Conservation (phyloP, 2,797 vertebrate genomes). For the Sebastiscus albofasciatus region DNA sequence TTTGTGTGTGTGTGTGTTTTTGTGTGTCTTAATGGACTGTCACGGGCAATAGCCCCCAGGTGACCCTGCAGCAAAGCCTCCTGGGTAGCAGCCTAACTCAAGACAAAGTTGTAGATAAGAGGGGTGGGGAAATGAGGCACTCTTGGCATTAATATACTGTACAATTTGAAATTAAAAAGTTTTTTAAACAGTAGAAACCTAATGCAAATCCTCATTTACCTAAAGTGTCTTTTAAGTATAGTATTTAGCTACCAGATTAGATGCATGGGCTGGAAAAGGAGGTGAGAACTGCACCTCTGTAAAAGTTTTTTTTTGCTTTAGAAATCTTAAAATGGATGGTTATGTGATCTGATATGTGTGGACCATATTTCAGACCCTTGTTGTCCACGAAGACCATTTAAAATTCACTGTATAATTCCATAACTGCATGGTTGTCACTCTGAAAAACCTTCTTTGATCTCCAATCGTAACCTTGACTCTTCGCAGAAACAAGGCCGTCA, state of each 20-base stretch:
- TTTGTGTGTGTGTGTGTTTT: conserved; percentile 40
- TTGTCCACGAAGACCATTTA: conserved; percentile 4
- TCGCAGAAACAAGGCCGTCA: conserved; percentile 26
- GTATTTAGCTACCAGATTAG: not conserved
- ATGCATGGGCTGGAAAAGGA: not conserved
- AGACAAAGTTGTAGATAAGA: conserved; percentile 24
- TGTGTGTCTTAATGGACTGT: conserved; percentile 68
- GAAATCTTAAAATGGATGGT: not conserved
- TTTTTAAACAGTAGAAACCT: conserved; percentile 10
- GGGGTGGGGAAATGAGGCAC: not conserved
- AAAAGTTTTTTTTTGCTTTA: not conserved
- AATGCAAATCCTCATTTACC: not conserved
- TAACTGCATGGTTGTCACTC: conserved; percentile 27
- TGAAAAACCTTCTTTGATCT: conserved; percentile 9
- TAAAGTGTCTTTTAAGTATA: accelerated
- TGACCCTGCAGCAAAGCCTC: conserved; percentile 85
- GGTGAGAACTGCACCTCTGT: not conserved
- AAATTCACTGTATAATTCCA: conserved; percentile 30
- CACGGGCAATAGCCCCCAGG: conserved; percentile 87
- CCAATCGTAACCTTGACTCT: conserved; percentile 1
- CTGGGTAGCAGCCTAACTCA: conserved; percentile 79
- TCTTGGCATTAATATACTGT: not conserved
- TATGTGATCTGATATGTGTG: not conserved
- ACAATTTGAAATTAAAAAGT: not conserved
- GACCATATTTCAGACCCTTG: conserved; percentile 12